Percentiles rank a stretch among this genome's conserved stretches.
These are phyloP conservation scores for Trididemnum nubilum DNA, from an alignment of 23 tunicate genomes.

Conservation along the genomic window DNA sequence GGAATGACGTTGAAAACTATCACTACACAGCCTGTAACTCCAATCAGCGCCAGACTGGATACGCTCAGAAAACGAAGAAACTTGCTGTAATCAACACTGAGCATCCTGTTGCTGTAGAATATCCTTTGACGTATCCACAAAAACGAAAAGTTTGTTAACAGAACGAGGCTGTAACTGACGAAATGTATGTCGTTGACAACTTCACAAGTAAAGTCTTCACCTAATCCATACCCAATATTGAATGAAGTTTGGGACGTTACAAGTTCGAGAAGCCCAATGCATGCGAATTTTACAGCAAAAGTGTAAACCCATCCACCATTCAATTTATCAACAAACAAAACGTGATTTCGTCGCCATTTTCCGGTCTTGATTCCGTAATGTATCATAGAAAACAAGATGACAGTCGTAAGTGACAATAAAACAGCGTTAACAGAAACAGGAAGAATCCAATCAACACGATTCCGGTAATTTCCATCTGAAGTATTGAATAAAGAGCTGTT, in stretches of 20 bases:
- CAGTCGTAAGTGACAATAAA: not conserved
- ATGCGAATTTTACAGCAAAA: constrained; percentile 33
- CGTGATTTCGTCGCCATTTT: constrained; percentile 33
- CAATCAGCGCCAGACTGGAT: constrained; percentile 33
- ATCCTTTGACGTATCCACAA: constrained; percentile 60
- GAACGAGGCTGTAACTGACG: constrained; percentile 24
- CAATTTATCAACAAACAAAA: constrained; percentile 4
- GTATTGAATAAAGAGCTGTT: too few species aligned
- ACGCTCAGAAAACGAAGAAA: constrained; percentile 30
- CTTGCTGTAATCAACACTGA: constrained; percentile 30
- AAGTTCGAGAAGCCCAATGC: constrained; percentile 5
- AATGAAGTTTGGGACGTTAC: constrained; percentile 29
- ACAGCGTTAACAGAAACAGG: constrained; percentile 19
- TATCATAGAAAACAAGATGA: constrained; percentile 27
- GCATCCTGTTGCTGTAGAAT: constrained; percentile 57
- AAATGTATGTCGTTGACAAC: constrained; percentile 36
- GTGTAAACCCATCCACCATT: constrained; percentile 41
- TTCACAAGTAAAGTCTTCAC: constrained; percentile 33
- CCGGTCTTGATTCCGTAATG: constrained; percentile 35
- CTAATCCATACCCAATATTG: constrained; percentile 17
- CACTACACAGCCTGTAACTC: constrained; percentile 6
- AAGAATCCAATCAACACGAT: constrained; percentile 20
- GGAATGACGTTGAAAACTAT: constrained; percentile 5
- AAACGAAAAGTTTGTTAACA: constrained; percentile 36
- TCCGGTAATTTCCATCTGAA: too few species aligned